These are phyloP conservation scores for Rhea pennata DNA, from an alignment of 2,113 vertebrate species.

Conservation along the genomic window DNA sequence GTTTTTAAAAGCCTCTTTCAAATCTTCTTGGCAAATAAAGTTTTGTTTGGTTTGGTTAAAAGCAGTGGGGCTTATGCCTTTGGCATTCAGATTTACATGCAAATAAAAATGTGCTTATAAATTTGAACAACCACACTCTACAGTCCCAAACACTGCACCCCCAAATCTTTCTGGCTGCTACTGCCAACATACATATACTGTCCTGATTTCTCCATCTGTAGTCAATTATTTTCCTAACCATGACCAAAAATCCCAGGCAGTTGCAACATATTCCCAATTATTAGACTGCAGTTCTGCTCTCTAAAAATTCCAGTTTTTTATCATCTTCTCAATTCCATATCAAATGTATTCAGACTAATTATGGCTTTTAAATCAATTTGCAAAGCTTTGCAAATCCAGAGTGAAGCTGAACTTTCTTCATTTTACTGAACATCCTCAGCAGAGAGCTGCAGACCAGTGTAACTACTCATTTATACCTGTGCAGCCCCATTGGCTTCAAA, in stretches of 20 bases:
- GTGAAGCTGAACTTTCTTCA: neutral
- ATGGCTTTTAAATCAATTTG: slow-evolving; percentile 1
- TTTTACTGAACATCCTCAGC: neutral
- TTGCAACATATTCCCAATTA: slow-evolving; percentile 56
- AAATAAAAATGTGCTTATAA: slow-evolving; percentile 65
- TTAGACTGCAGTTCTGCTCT: slow-evolving; percentile 25
- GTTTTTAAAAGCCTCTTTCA: slow-evolving; percentile 47
- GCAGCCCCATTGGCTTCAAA: neutral
- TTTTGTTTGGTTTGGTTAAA: slow-evolving; percentile 64
- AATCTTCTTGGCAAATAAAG: slow-evolving; percentile 45
- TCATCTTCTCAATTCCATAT: neutral
- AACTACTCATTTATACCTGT: neutral
- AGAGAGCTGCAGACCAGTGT: neutral
- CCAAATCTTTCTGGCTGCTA: slow-evolving; percentile 38
- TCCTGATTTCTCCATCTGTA: slow-evolving; percentile 68
- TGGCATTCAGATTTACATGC: slow-evolving; percentile 61
- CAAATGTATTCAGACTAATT: slow-evolving; percentile 31
- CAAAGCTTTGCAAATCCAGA: slow-evolving; percentile 24
- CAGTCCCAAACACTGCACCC: slow-evolving; percentile 27
- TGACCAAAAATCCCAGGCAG: slow-evolving; percentile 66
- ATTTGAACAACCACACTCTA: slow-evolving; percentile 42
- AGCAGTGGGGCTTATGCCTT: slow-evolving; percentile 30
- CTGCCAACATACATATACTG: slow-evolving; percentile 59
- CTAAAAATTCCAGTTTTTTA: neutral
- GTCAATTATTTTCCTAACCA: slow-evolving; percentile 70